Evolutionary conservation across 2,113 vertebrate species (phyloP), one percentile per base, ranked within the genome.

Genomic region (Tor tambroides): DNA sequence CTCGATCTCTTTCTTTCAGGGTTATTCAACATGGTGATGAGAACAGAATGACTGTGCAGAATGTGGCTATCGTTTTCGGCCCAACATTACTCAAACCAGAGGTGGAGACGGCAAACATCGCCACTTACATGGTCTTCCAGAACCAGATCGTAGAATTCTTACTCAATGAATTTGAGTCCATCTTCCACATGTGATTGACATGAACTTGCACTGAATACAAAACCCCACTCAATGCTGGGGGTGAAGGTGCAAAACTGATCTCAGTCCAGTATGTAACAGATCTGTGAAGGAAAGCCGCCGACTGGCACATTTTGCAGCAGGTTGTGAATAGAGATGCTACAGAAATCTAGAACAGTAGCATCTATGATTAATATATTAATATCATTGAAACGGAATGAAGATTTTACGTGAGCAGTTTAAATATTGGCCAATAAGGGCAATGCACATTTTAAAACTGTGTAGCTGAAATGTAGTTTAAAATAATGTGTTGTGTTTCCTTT

Each of bases 141-240:
- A 99, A 98, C 94, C 98, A 99, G 94, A 97, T 99, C 71, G 97
- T 99, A 67, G 98, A 99, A 90, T 95, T 97, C 71, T 93, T 98
- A 91, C 95, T 99, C 75, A 97, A 95, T 26, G 95, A 98, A 79
- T 97, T 95, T 15, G 46, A 95, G 0, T 88, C 92, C 10, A 94
- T 99, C 90, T 99, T 99, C 93, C 91, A 88, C 0, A 95, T 85
- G 83, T 85, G 35, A 90, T 59, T 23, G 35, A n/a, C 75, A 28
- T 67, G 65, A 61, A 10, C 35, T 14, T 9, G 5, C 63, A 51
- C 38, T 78, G 26, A 46, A 79, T 21, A 9, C 21, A 23, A 65
- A 35, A 26, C 5, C 56, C 43, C 26, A 28, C 23, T 74, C 26
- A 46, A 61, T 80, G 59, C 61, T 77, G 75, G 32, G 30, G 15